phyloP scores from a whole-genome alignment of 2,113 vertebrate species.

The Gymnogyps californianus region DNA sequence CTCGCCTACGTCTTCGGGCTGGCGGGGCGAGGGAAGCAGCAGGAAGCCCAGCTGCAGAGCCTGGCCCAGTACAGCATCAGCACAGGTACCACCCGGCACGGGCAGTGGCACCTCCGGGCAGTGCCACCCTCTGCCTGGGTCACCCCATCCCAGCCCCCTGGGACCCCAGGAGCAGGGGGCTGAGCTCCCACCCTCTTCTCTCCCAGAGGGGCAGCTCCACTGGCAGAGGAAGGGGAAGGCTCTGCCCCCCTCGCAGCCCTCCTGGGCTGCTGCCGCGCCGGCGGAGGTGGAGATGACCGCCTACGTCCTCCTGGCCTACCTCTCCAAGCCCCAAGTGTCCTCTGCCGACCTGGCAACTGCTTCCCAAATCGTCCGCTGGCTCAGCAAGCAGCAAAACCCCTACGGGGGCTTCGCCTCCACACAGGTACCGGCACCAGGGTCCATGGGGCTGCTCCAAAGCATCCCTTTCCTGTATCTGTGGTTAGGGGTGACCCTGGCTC shows the following conservation, averaged over 20 bases:
- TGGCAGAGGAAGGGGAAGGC: conserved; percentile 12
- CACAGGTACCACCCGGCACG: background rate
- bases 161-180: fast-evolving
- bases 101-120: background rate
- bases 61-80: background rate
- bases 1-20: conserved; percentile 12
- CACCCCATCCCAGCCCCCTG: fast-evolving
- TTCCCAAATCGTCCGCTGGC: background rate
- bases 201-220: background rate
- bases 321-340: background rate
- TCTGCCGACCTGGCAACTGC: background rate
- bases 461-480: fast-evolving
- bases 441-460: fast-evolving
- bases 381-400: conserved; percentile 51
- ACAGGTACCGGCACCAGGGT: background rate
- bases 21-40: background rate
- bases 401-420: conserved; percentile 42
- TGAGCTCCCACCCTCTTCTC: background rate
- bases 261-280: fast-evolving
- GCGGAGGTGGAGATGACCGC: conserved; percentile 23
- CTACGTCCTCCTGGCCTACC: conserved; percentile 32
- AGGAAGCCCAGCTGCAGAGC: background rate
- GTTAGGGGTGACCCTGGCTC: background rate
- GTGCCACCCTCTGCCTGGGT: background rate
- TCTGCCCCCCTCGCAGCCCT: background rate